Conservation (phyloP, 2,888 invertebrate species). For the Sussaba pulchella region DNA sequence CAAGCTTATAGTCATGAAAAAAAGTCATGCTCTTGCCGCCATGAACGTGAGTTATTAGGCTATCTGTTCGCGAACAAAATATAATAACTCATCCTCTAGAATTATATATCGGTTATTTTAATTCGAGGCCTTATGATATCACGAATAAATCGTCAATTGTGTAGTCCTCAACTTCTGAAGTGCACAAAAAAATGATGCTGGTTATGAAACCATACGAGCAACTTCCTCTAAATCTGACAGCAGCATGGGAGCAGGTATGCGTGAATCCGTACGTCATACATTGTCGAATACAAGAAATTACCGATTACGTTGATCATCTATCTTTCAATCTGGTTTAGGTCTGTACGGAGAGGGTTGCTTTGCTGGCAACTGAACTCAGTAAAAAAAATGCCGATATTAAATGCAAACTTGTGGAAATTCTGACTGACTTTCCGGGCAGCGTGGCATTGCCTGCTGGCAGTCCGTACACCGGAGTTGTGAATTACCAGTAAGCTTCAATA, state of each 20-base stretch:
- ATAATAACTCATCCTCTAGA: no score
- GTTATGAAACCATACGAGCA: conserved; percentile 65
- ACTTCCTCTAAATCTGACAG: conserved; percentile 67
- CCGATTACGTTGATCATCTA: no score
- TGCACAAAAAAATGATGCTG: conserved; percentile 59
- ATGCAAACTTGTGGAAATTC: conserved; percentile 72
- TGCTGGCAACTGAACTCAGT: conserved; percentile 72
- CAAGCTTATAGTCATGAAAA: conserved; percentile 71
- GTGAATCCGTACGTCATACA: not conserved
- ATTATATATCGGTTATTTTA: no score
- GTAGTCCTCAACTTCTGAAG: conserved; percentile 6
- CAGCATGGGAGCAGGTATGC: conserved; percentile 73
- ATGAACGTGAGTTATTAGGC: conserved; percentile 73
- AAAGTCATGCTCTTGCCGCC: conserved; percentile 69
- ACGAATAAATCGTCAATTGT: no score
- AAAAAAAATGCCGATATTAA: conserved; percentile 66
- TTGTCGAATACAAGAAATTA: no score
- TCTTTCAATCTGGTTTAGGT: conserved; percentile 68
- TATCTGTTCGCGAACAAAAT: no score
- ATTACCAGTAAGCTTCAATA: conserved; percentile 73
- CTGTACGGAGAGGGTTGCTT: conserved; percentile 74
- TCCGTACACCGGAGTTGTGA: conserved; percentile 73
- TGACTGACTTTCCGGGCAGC: conserved; percentile 72
- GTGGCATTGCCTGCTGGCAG: conserved; percentile 72
- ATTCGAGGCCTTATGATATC: conserved; percentile 50